Base-by-base conservation (phyloP, 2,113 vertebrate genomes). In the Myotis yumanensis region DNA sequence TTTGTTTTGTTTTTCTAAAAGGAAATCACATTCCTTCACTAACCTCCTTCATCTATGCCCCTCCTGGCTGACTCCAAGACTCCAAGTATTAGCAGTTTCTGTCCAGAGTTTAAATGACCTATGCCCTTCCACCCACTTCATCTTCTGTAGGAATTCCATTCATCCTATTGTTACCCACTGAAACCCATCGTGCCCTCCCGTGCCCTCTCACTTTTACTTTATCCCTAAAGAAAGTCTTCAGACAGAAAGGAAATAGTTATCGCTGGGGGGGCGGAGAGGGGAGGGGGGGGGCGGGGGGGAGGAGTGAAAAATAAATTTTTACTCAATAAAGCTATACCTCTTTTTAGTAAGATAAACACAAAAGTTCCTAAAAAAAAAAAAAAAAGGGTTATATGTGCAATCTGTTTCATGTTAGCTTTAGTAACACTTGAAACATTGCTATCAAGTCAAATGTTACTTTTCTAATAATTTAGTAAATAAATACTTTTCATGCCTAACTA, bases 91-190 rank as follows among this genome's bases (percentile, higher is more conserved):
- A 96, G 97, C 90, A 96, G 96, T 97, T 98, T 97, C 98, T 97
- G 97, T 97, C 97, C 97, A 97, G 94, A 77, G 76, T 98, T 98
- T 98, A 96, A 98, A 98, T 73, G 98, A 98, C 98, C 98, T 98
- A 91, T 98, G 96, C 96, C 97, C 96, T 97, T 76, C 97, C 96
- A 97, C 97, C 98, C 97, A 98, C 98, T 98, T 98, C 79, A 96
- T 98, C 98, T 98, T 97, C 96, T 92, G 94, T 62, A 95, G 97
- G 98, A 98, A 98, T 98, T 97, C 89, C 95, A 98, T 98, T 98
- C 97, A 98, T 97, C 92, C 97, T 96, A 98, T 97, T 97, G 93
- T 96, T 97, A 93, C 81, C 96, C 86, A 81, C 59, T 79, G 93
- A 68, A 94, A 96, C 82, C 95, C 95, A 97, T 79, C 92, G 97